Conservation (phyloP, 2,797 vertebrate species). For the Onychomys arenicola region DNA sequence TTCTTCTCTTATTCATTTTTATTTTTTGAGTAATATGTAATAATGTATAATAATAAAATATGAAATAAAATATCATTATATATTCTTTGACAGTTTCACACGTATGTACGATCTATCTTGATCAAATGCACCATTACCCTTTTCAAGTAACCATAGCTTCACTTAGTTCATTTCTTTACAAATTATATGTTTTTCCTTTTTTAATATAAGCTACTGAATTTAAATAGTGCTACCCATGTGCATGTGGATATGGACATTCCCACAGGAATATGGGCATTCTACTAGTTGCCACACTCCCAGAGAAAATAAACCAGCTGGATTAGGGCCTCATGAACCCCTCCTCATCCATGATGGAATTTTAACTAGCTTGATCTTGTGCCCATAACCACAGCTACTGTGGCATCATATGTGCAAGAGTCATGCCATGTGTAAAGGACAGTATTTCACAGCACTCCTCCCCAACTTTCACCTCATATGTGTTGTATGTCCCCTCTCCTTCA, state of each 20-base stretch:
- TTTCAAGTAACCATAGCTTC: background rate
- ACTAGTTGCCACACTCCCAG: background rate
- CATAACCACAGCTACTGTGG: background rate
- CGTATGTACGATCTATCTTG: background rate
- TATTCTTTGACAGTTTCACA: background rate
- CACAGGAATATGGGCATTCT: background rate
- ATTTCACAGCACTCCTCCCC: background rate
- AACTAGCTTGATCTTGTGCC: background rate
- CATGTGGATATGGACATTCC: background rate
- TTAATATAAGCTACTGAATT: background rate
- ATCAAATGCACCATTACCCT: background rate
- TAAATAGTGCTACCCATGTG: background rate
- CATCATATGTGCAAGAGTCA: background rate
- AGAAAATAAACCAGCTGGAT: background rate
- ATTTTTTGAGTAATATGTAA: background rate
- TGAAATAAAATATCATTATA: background rate
- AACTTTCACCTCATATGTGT: background rate
- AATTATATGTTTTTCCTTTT: background rate
- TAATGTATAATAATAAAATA: background rate
- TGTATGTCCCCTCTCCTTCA: background rate
- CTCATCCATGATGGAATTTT: background rate
- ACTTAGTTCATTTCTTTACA: background rate
- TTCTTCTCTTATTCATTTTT: background rate
- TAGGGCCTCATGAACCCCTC: rapidly evolving
- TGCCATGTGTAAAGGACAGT: background rate